A percentile compares a stretch with the other conserved stretches of the same genome.
phyloP scores from a whole-genome alignment of 2,888 invertebrate genomes.

The Notodonta ziczac region DNA sequence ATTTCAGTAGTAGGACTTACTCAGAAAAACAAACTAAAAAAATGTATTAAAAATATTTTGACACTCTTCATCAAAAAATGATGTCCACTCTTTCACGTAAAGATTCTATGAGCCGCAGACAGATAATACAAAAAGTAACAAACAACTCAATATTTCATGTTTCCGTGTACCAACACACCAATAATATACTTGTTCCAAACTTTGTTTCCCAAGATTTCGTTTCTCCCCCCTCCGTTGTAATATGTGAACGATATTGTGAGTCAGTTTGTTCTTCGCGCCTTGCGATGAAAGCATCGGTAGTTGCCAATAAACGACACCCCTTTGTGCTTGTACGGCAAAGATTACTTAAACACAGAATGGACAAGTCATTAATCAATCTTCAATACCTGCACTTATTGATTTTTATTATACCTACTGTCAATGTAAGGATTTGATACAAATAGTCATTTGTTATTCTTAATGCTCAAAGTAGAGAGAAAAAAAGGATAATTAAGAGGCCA shows the following conservation, averaged over 20 bases:
- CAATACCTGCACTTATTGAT: no score
- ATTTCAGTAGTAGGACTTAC: no score
- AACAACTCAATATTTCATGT: constrained; percentile 4
- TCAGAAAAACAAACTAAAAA: no score
- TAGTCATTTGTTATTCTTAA: no score
- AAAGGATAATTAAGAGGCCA: no score
- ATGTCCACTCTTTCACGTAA: neutral
- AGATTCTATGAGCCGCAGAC: neutral
- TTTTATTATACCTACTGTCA: no score
- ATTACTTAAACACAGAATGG: constrained; percentile 16
- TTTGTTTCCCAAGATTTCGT: constrained; percentile 24
- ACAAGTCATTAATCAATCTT: neutral
- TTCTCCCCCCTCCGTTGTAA: constrained; percentile 22
- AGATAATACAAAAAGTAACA: neutral
- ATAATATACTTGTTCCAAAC: constrained; percentile 3
- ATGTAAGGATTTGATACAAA: no score
- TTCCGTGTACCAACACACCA: neutral
- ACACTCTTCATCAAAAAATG: no score
- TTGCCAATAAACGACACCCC: constrained; percentile 51
- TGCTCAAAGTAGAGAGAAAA: no score
- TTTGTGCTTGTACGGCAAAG: constrained; percentile 33
- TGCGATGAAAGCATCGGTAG: constrained; percentile 43
- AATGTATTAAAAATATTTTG: no score
- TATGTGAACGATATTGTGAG: constrained; percentile 36
- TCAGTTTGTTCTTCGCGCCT: constrained; percentile 43